Evolutionary conservation across 2,113 vertebrate species (phyloP), one percentile per base, ranked within the genome.

Genomic region (Acrocephalus arundinaceus): DNA sequence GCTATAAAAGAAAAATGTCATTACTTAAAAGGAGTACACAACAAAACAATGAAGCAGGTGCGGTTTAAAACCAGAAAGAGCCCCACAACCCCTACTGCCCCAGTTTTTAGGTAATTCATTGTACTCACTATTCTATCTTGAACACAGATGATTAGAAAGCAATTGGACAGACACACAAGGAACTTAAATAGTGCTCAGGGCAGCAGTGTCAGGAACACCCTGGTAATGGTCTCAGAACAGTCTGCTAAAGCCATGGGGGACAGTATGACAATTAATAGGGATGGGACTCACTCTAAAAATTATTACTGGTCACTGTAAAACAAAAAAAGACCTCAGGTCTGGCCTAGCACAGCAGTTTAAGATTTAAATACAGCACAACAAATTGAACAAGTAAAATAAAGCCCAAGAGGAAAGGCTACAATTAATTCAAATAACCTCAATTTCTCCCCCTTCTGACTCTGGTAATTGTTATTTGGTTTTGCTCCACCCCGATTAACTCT

Each of bases 181-280:
- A 65, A 8, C 35, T 62, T 4, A 11, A 43, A 1, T 0, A 19
- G 12, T 11, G n/a, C 67, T 57, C 41, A 23, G 58, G 49, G 6
- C 18, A 43, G 27, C 33, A 10, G 66, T 4, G 17, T 3, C 19
- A 15, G n/a, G 13, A 51, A 57, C 49, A 31, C 39, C 15, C 11
- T 5, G 5, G 2, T 7, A 18, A 33, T 2, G 12, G 57, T 41
- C 15, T 74, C 45, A 14, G 39, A 10, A 8, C 11, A 7, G 10
- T 11, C 15, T 78, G 57, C 20, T 39, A 10, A 61, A 87, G 55
- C 39, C 41, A 21, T 0, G 13, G 58, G 13, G 14, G 13, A 28
- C 4, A 16, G 22, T 12, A 5, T 2, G 37, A 17, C 21, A 22
- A 16, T 3, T 11, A 35, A 4, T 0, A 37, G 27, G 23, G 16